Evolutionary conservation across 2,888 invertebrate genomes (phyloP).

Genomic region (Peribatodes rhomboidaria): DNA sequence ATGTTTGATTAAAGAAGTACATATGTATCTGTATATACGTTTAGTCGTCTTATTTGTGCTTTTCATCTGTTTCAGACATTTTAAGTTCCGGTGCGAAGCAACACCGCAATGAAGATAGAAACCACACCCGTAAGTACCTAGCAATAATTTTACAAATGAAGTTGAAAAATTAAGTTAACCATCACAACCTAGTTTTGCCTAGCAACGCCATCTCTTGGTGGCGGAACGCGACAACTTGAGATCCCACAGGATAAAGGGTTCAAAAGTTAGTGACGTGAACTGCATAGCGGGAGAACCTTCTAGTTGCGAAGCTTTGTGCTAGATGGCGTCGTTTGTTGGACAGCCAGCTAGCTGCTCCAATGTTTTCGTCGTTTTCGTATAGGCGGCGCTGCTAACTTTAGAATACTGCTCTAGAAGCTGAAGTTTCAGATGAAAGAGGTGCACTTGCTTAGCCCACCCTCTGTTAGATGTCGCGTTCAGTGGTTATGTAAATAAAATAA

Average conservation of each 20-base stretch:
- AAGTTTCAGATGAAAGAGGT: background rate
- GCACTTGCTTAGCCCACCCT: slow-evolving; percentile 46
- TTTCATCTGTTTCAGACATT: slow-evolving; percentile 70
- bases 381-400: slow-evolving; percentile 26
- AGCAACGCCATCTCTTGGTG: slow-evolving; percentile 69
- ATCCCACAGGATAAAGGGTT: slow-evolving; percentile 49
- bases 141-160: slow-evolving; percentile 33
- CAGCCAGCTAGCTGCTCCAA: background rate
- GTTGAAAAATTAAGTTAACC: slow-evolving; percentile 40
- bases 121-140: slow-evolving; percentile 80
- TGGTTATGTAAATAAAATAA: background rate
- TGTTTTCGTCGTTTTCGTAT: background rate
- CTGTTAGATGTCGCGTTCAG: slow-evolving; percentile 57
- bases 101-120: slow-evolving; percentile 67
- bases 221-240: slow-evolving; percentile 42
- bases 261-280: background rate
- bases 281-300: background rate
- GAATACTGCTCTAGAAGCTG: background rate
- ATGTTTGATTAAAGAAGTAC: slow-evolving; percentile 27
- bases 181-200: slow-evolving; percentile 63
- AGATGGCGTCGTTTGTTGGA: slow-evolving; percentile 39
- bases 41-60: slow-evolving; percentile 3
- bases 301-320: slow-evolving; percentile 24
- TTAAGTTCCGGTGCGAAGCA: slow-evolving; percentile 62
- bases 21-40: background rate